Percentiles rank a stretch among this genome's conserved stretches.
phyloP scores from a whole-genome alignment of 37 sponge, comb jelly and placozoan species.

The Hexactinellida sp. region DNA sequence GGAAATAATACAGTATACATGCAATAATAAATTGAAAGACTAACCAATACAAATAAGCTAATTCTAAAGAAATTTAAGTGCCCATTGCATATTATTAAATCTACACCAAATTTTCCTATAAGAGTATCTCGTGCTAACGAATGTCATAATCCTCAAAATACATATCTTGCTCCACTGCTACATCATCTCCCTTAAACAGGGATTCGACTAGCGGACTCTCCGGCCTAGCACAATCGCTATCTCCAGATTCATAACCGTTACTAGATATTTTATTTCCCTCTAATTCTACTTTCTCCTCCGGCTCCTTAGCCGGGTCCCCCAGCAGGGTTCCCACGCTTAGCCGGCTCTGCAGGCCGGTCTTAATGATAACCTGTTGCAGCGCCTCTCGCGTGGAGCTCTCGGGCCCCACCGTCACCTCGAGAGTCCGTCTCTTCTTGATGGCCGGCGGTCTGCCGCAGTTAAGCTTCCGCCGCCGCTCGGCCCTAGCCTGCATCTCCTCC shows the following conservation, averaged over 20 bases:
- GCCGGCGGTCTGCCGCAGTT: neutral
- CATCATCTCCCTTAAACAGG: neutral
- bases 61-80: neutral
- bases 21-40: too few species aligned
- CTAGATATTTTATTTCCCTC: neutral
- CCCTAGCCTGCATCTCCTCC: slow-evolving; percentile 20
- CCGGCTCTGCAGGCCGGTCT: neutral
- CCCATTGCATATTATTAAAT: neutral
- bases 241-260: neutral
- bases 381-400: neutral
- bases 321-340: neutral
- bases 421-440: neutral
- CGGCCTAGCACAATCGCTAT: neutral
- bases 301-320: neutral
- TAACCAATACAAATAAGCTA: neutral
- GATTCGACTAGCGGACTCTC: neutral
- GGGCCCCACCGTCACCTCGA: neutral
- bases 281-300: neutral
- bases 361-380: neutral
- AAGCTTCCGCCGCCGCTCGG: neutral
- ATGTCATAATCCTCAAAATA: slow-evolving; percentile 17
- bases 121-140: neutral
- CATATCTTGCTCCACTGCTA: neutral
- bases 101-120: neutral
- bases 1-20: too few species aligned